Percentiles rank a stretch among this genome's conserved stretches.
These are phyloP conservation scores for Yasuhikotakia modesta DNA, from an alignment of 2,797 vertebrate species.

Conservation along the genomic window DNA sequence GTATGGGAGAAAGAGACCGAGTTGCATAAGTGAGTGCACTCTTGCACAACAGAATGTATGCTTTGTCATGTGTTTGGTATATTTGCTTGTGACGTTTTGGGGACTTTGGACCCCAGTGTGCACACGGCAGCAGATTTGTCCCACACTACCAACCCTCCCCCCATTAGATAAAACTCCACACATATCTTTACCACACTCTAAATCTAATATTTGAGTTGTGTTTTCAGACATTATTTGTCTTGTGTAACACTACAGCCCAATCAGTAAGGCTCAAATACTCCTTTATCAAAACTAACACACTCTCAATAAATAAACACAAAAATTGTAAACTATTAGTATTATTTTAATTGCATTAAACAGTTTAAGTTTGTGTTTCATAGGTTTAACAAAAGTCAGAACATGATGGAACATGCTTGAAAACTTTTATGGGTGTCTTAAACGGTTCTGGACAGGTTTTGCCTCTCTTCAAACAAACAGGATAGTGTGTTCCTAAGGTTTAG, in stretches of 20 bases:
- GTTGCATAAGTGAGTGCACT: conserved; percentile 1
- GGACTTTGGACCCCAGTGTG: conserved; percentile 41
- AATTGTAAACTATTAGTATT: no score
- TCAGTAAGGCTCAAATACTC: not conserved
- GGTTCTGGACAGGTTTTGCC: not conserved
- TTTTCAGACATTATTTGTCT: not conserved
- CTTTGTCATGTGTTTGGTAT: conserved; percentile 45
- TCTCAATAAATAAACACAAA: no score
- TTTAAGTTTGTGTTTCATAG: no score
- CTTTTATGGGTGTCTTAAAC: no score
- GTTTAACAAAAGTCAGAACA: no score
- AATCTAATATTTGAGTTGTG: not conserved
- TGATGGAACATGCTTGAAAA: no score
- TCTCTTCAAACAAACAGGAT: conserved; percentile 12
- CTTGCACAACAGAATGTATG: conserved; percentile 39
- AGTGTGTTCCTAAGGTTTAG: not conserved
- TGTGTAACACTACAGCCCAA: not conserved
- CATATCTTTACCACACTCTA: not conserved
- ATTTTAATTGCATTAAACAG: no score
- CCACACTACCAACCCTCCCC: no score
- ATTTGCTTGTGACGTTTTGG: conserved; percentile 43
- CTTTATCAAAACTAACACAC: not conserved
- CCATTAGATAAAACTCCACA: conserved; percentile 30
- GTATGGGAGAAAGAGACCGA: not conserved
- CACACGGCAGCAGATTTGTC: conserved; percentile 6